phyloP scores from a whole-genome alignment of 2,797 vertebrate species.

The Pantherophis vulpinus region DNA sequence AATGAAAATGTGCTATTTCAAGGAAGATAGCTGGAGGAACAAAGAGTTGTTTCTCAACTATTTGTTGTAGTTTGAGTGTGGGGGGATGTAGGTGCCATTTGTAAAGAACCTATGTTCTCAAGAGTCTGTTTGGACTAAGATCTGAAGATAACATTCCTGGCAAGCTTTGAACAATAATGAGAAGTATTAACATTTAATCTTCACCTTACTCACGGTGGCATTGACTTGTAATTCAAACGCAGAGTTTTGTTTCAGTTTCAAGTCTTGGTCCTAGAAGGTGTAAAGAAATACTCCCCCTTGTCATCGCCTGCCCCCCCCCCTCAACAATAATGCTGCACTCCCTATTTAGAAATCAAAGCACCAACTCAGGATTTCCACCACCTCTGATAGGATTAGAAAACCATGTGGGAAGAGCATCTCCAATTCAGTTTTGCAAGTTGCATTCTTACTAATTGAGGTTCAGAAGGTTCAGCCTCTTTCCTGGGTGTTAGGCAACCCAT shows the following conservation, averaged over 20 bases:
- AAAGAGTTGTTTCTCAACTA: background rate
- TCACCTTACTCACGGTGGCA: background rate
- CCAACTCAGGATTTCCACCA: too few relatives aligned
- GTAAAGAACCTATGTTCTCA: background rate
- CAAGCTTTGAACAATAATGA: background rate
- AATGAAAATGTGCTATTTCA: background rate
- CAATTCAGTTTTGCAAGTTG: background rate
- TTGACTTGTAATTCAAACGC: background rate
- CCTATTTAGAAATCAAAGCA: background rate
- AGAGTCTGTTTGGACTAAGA: constrained; percentile 19
- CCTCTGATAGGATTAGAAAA: background rate
- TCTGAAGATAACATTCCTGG: background rate
- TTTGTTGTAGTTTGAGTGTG: background rate
- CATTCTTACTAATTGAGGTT: background rate
- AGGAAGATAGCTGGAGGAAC: background rate
- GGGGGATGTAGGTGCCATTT: background rate
- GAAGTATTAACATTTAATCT: background rate
- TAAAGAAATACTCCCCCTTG: background rate
- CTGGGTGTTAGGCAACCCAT: background rate
- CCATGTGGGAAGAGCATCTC: background rate
- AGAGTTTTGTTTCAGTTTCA: background rate
- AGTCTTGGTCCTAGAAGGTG: background rate
- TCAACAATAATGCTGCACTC: too few relatives aligned
- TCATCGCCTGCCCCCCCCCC: too few relatives aligned
- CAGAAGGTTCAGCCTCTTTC: background rate